Evolutionary conservation across 2,888 invertebrate genomes (phyloP).

Genomic region (Bellardia bayeri): DNA sequence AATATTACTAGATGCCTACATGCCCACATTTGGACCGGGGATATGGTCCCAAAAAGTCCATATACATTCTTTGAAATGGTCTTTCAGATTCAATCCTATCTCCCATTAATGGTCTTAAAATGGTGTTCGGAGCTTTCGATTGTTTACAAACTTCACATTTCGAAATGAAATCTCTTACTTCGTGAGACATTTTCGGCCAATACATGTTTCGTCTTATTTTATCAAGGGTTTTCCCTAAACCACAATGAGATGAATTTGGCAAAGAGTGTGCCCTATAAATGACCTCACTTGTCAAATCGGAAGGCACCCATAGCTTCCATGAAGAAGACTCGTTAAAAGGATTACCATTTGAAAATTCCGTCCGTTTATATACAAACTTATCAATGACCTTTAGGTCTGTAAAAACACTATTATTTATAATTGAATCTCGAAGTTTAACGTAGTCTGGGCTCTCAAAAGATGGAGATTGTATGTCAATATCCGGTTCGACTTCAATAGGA

Average conservation of each 20-base stretch:
- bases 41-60: constrained; percentile 61
- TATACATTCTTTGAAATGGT: constrained; percentile 52
- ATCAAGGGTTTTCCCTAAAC: constrained; percentile 16
- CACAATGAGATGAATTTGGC: background rate
- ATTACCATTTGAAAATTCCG: no score
- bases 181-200: constrained; percentile 3
- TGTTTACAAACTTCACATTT: background rate
- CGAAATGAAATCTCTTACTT: background rate
- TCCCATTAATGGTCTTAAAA: constrained; percentile 16
- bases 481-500: no score
- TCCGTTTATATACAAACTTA: no score
- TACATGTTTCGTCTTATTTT: constrained; percentile 12
- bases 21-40: constrained; percentile 50
- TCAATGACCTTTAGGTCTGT: no score
- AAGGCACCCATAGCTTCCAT: background rate
- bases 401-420: no score
- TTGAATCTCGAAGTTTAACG: no score
- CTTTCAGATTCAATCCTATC: background rate
- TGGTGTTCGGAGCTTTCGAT: background rate
- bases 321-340: background rate
- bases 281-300: no score
- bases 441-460: no score
- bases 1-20: constrained; percentile 30
- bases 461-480: no score
- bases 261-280: no score